These are phyloP conservation scores for Eueides isabella DNA, from an alignment of 1,140 invertebrate genomes.

Conservation along the genomic window DNA sequence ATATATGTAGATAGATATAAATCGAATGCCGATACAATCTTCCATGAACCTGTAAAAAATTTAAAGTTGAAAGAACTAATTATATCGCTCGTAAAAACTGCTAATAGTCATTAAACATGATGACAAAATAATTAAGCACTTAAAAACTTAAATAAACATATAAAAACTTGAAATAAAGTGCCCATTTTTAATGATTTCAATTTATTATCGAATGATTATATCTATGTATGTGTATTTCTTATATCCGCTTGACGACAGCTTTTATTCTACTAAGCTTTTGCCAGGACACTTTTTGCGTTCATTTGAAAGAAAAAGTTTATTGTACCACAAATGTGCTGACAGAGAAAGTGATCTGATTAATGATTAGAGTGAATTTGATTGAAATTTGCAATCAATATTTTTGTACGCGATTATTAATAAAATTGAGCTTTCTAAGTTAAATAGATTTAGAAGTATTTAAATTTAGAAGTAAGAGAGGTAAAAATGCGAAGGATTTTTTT, in stretches of 20 bases:
- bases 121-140: not conserved
- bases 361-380: not conserved
- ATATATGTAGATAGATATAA: not conserved
- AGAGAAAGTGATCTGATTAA: constrained; percentile 29
- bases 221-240: not conserved
- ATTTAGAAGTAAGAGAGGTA: no score
- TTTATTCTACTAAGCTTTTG: constrained; percentile 4
- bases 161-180: not conserved
- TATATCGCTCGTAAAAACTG: not conserved
- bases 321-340: constrained; percentile 21
- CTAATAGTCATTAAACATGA: not conserved
- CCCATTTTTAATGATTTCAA: not conserved
- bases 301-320: constrained; percentile 37
- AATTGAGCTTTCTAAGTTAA: not conserved
- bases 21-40: not conserved
- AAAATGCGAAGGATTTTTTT: no score
- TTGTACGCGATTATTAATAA: not conserved
- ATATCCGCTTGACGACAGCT: constrained; percentile 19
- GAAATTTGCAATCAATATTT: not conserved
- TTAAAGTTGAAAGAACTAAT: not conserved
- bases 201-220: not conserved
- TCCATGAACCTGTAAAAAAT: not conserved
- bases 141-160: not conserved
- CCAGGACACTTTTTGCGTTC: constrained; percentile 28
- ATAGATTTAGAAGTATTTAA: not conserved